Evolutionary conservation across 1,140 invertebrate genomes (phyloP).

Genomic region (Oscheius sp.): DNA sequence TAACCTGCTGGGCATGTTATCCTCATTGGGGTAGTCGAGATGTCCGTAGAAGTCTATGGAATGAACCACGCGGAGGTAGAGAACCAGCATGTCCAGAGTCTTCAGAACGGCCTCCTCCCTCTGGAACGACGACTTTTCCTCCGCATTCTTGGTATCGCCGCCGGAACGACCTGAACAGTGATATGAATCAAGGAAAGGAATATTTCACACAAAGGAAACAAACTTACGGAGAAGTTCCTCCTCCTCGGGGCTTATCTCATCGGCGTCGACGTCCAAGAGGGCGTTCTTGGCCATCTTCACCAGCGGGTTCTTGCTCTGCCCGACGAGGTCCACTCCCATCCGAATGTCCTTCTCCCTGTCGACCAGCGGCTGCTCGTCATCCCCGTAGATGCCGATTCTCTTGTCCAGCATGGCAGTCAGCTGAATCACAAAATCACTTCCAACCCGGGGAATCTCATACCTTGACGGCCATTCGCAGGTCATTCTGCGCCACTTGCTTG

Average conservation of each 20-base stretch:
- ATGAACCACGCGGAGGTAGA: conserved; percentile 93
- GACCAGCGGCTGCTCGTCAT: conserved; percentile 29
- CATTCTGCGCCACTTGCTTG: conserved; percentile 74
- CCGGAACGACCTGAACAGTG: background rate
- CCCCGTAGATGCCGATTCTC: conserved; percentile 72
- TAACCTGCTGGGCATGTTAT: conserved; percentile 94
- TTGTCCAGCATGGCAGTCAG: conserved; percentile 71
- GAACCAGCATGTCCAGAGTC: conserved; percentile 74
- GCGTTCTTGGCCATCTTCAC: background rate
- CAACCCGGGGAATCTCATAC: conserved; percentile 78
- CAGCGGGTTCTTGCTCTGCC: conserved; percentile 3
- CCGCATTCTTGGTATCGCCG: background rate
- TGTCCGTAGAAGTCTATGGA: conserved; percentile 99
- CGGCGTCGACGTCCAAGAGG: background rate
- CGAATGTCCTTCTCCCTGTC: conserved; percentile 30
- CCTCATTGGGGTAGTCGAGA: conserved; percentile 97
- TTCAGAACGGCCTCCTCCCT: conserved; percentile 25
- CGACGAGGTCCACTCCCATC: conserved; percentile 31
- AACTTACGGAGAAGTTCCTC: conserved; percentile 18
- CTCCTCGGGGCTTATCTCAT: conserved; percentile 24
- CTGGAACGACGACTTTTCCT: conserved; percentile 15
- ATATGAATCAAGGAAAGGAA: no score
- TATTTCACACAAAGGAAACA: background rate
- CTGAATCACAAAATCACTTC: conserved; percentile 4
- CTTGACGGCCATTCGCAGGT: conserved; percentile 87